A percentile compares a stretch with the other conserved stretches of the same genome.
Evolutionary conservation across 2,113 vertebrate genomes (phyloP).

Genomic region (Nansenia antarctica): DNA sequence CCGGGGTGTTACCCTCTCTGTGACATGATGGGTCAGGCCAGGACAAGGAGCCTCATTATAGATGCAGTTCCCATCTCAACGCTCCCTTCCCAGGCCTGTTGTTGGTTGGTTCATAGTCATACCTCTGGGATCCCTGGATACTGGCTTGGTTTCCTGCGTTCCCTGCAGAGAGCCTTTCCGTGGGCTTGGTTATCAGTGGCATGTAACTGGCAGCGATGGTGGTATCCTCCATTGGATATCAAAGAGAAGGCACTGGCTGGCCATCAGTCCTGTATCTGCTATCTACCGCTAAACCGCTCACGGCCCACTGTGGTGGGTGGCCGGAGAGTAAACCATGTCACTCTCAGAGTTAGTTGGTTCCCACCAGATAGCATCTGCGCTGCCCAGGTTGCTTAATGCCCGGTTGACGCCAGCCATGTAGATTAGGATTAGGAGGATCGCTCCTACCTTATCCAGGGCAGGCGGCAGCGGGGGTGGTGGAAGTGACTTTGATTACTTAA

Average conservation of each 20-base stretch:
- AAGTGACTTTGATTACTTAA: neutral
- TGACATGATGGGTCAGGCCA: slow-evolving; percentile 42
- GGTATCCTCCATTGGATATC: slow-evolving; percentile 3
- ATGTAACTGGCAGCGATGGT: neutral
- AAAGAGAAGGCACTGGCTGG: neutral
- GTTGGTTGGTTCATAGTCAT: neutral
- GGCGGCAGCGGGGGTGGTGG: neutral
- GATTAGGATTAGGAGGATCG: too few species aligned
- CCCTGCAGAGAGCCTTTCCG: neutral
- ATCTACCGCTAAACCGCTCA: neutral
- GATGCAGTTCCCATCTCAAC: slow-evolving; percentile 19
- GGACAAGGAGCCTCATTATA: slow-evolving; percentile 61
- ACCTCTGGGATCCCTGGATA: slow-evolving; percentile 4
- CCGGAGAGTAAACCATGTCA: neutral
- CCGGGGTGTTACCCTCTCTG: slow-evolving; percentile 27
- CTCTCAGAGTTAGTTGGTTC: neutral
- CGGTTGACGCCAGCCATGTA: neutral
- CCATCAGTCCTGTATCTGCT: neutral
- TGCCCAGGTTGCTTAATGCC: slow-evolving; percentile 6
- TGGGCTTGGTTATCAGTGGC: neutral
- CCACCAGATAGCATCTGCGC: neutral
- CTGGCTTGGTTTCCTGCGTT: neutral
- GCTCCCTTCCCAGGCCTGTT: neutral
- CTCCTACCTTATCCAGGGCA: neutral
- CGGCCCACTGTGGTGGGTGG: neutral